Evolutionary conservation across 2,888 invertebrate species (phyloP).

Genomic region (Pyrrhia umbra): DNA sequence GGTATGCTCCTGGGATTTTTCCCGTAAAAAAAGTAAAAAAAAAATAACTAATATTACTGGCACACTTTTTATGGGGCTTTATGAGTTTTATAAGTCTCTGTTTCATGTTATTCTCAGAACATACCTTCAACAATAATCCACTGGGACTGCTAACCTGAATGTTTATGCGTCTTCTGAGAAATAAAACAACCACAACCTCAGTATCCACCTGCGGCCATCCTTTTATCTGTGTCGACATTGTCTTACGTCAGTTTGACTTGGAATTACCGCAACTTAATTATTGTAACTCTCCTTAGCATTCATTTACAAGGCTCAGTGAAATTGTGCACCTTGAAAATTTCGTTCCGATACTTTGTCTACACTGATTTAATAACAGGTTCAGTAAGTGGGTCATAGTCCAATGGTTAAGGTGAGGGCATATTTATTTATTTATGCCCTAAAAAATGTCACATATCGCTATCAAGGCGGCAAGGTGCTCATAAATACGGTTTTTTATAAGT

Average conservation of each 20-base stretch:
- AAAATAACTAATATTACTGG: background rate
- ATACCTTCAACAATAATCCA: background rate
- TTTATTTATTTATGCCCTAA: slow-evolving; percentile 16
- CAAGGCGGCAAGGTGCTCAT: slow-evolving; percentile 16
- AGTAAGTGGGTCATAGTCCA: slow-evolving; percentile 37
- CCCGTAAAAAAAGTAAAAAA: background rate
- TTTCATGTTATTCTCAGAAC: slow-evolving; percentile 4
- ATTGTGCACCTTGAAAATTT: slow-evolving; percentile 23
- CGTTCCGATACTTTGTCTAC: slow-evolving; percentile 14
- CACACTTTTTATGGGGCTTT: background rate
- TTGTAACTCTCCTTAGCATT: slow-evolving; percentile 5
- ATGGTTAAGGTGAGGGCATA: slow-evolving; percentile 27
- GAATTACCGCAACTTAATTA: background rate
- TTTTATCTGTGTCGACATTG: background rate
- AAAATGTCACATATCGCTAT: slow-evolving; percentile 25
- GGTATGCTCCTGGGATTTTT: background rate
- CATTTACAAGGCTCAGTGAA: slow-evolving; percentile 8
- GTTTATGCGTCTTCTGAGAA: background rate
- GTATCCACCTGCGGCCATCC: background rate
- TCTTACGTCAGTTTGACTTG: slow-evolving; percentile 2
- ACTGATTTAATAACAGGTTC: slow-evolving; percentile 33
- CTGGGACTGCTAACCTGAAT: background rate
- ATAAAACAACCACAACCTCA: background rate
- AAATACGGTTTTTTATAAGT: slow-evolving; percentile 43
- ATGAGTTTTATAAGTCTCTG: background rate